Base-by-base conservation (phyloP, 1,140 invertebrate species). In the Ceratitis capitata region DNA sequence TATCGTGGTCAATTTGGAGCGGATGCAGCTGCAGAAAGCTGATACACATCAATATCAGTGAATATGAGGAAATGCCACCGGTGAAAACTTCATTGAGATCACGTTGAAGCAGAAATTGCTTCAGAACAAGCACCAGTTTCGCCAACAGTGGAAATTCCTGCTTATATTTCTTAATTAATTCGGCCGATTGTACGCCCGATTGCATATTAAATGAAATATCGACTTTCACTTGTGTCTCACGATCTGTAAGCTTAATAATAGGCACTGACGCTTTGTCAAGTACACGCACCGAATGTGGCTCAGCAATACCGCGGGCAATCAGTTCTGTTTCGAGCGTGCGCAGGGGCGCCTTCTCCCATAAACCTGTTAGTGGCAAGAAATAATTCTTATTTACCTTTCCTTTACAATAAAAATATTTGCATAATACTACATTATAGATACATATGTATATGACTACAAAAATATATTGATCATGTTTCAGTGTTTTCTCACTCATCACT, bases 21-120 rank as follows among this genome's bases (percentile, higher is more conserved):
- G 93, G 93, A 89, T 94, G 94, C 87, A 94, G 89, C 94, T 99
- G 98, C 86, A 99, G 94, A 93, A 99, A 99, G 93, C 97, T 98
- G 92, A 99, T 98, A 89, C 97, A 98, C 96, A 99, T 98, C 84
- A 99, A 95, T 92, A 99, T 99, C 87, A 99, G 95, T 91, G 98
- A 98, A 93, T 99, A 99, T 53, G 98, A 99, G 87, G 98, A 98
- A 89, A 99, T 99, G 91, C 99, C 99, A 87, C 99, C 91, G 82
- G 98, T 99, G 93, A 99, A 99, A 74, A 99, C 98, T 95, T 99
- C 98, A 93, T 99, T 99, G 88, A 99, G 94, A 94, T 99, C 98
- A 92, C 98, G 95, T 93, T 99, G 97, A 82, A 99, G 93, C 84
- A 99, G 95, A 93, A 99, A 99, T 93, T 99, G 98, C 93, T 99